Evolutionary conservation across 2,797 vertebrate genomes (phyloP).

Genomic region (Tympanoctomys barrerae): DNA sequence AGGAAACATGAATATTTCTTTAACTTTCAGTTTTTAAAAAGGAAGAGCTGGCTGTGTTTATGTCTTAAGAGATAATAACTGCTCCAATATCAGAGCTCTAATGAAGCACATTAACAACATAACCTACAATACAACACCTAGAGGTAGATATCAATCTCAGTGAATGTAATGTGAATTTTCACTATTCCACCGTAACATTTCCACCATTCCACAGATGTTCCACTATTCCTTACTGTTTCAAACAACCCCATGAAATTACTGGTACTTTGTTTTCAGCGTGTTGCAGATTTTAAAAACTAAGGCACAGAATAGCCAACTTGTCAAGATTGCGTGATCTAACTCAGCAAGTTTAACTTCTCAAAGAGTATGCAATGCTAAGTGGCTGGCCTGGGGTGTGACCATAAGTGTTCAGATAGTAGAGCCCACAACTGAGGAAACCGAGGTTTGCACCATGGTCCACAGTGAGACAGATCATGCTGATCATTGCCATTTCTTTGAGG

Average conservation of each 20-base stretch:
- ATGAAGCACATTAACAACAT: background rate
- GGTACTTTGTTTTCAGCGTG: background rate
- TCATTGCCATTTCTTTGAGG: background rate
- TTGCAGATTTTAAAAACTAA: background rate
- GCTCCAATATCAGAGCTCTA: background rate
- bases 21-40: background rate
- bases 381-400: background rate
- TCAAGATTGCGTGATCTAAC: background rate
- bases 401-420: background rate
- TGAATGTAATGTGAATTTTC: background rate
- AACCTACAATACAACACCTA: background rate
- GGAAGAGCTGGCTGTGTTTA: background rate
- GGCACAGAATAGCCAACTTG: background rate
- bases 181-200: background rate
- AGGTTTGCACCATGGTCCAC: background rate
- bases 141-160: background rate
- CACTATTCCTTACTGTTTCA: background rate
- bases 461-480: too few relatives aligned
- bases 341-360: background rate
- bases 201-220: background rate
- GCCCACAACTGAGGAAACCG: too few relatives aligned
- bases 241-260: background rate
- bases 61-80: background rate
- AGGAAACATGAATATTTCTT: conserved; percentile 19
- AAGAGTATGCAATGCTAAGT: background rate